A percentile compares a stretch with the other conserved stretches of the same genome.
Evolutionary conservation across 1,140 invertebrate species (phyloP).

Genomic region (Cotesia glomerata): DNA sequence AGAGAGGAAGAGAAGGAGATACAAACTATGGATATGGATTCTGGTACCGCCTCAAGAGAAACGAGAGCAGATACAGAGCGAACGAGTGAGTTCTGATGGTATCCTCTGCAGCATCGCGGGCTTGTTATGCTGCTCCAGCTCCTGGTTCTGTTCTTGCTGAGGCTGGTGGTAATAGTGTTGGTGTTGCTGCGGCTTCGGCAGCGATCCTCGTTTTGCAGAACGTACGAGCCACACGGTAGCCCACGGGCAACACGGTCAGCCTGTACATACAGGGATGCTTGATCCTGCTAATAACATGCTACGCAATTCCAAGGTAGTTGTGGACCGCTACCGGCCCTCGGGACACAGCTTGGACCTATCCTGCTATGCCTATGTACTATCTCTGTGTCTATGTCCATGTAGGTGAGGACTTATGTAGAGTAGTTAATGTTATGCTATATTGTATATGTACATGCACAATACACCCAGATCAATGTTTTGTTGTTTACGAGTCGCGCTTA

Average conservation of each 20-base stretch:
- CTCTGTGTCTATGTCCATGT: neutral
- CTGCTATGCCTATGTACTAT: neutral
- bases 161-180: slow-evolving; percentile 26
- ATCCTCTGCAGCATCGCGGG: neutral
- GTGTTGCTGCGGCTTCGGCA: slow-evolving; percentile 21
- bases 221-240: slow-evolving; percentile 39
- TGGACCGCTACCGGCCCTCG: slow-evolving; percentile 39
- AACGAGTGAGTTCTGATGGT: slow-evolving; percentile 3
- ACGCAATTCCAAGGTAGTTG: slow-evolving; percentile 40
- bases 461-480: neutral
- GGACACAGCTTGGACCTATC: slow-evolving; percentile 22
- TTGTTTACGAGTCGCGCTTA: neutral
- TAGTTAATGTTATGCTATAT: neutral
- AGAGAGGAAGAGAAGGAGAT: too few species aligned
- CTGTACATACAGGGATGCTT: neutral
- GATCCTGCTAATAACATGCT: slow-evolving; percentile 45
- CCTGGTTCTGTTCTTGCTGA: slow-evolving; percentile 7
- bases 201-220: slow-evolving; percentile 20
- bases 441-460: neutral
- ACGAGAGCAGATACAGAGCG: slow-evolving; percentile 15
- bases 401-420: too few species aligned
- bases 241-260: slow-evolving; percentile 33
- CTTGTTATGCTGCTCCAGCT: neutral
- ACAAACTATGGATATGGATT: slow-evolving; percentile 27
- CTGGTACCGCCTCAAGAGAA: slow-evolving; percentile 27